Evolutionary conservation across 1,140 invertebrate genomes (phyloP).

Genomic region (Colletes gigas): DNA sequence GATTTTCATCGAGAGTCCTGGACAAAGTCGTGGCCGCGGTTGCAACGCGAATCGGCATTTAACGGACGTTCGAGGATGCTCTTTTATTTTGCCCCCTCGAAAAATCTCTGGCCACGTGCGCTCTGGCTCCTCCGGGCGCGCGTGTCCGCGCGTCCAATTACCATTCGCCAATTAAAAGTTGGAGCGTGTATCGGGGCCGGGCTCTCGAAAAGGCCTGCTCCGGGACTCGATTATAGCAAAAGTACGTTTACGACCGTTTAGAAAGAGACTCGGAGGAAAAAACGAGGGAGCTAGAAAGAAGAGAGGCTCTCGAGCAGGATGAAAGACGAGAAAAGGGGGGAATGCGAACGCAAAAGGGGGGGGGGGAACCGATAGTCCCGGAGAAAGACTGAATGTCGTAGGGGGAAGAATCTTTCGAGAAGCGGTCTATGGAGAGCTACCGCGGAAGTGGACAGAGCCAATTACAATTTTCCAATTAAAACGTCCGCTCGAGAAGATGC

Average conservation of each 20-base stretch:
- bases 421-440: slow-evolving; percentile 24
- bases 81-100: slow-evolving; percentile 7
- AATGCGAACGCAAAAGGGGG: slow-evolving; percentile 15
- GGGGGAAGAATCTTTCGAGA: slow-evolving; percentile 48
- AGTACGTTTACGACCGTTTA: slow-evolving; percentile 38
- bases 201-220: slow-evolving; percentile 40
- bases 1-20: neutral
- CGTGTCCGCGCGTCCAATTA: slow-evolving; percentile 64
- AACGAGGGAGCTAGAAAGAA: neutral
- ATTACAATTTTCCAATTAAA: slow-evolving; percentile 74
- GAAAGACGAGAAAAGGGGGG: slow-evolving; percentile 10
- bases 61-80: neutral
- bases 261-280: slow-evolving; percentile 1
- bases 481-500: slow-evolving; percentile 57
- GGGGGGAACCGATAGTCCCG: slow-evolving; percentile 32
- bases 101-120: slow-evolving; percentile 7
- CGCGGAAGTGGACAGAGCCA: slow-evolving; percentile 59
- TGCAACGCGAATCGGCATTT: neutral
- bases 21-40: too few species aligned
- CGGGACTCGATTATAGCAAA: slow-evolving; percentile 55
- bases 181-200: slow-evolving; percentile 42
- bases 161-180: slow-evolving; percentile 69
- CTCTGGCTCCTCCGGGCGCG: slow-evolving; percentile 15
- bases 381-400: slow-evolving; percentile 38
- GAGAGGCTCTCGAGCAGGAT: neutral